Percentiles rank a stretch among this genome's conserved stretches.
These are phyloP conservation scores for Gnathonemus longibarbis DNA, from an alignment of 2,113 vertebrate species.

Conservation along the genomic window DNA sequence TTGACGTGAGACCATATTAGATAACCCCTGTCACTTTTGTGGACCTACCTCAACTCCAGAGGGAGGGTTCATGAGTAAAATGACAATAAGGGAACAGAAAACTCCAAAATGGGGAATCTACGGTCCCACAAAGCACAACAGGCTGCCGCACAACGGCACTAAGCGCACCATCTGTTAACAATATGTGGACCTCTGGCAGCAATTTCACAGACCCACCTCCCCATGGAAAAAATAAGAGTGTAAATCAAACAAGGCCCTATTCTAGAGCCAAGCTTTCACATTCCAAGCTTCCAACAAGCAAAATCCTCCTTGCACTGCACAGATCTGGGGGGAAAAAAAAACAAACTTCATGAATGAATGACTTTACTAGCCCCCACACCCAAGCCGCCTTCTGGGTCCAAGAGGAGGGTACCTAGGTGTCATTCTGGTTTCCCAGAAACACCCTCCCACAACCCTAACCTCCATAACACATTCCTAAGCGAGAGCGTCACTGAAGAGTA, in stretches of 20 bases:
- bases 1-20: background rate
- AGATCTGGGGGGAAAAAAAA: background rate
- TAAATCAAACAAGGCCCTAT: background rate
- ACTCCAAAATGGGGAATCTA: background rate
- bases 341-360: background rate
- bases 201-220: background rate
- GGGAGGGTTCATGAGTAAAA: background rate
- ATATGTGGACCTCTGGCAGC: slow-evolving; percentile 5
- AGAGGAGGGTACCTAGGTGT: background rate
- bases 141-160: background rate
- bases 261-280: background rate
- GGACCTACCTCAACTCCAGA: background rate
- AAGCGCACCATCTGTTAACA: background rate
- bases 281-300: background rate
- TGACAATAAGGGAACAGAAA: background rate
- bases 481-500: background rate
- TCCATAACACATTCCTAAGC: background rate
- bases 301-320: background rate
- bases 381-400: background rate
- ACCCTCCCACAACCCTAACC: background rate
- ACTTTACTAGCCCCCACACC: background rate
- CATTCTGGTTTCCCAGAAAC: background rate
- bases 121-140: background rate
- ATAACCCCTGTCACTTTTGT: background rate
- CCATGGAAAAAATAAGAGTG: background rate